Base-by-base conservation (phyloP, 2,113 vertebrate species). In the Eubucco bourcierii region DNA sequence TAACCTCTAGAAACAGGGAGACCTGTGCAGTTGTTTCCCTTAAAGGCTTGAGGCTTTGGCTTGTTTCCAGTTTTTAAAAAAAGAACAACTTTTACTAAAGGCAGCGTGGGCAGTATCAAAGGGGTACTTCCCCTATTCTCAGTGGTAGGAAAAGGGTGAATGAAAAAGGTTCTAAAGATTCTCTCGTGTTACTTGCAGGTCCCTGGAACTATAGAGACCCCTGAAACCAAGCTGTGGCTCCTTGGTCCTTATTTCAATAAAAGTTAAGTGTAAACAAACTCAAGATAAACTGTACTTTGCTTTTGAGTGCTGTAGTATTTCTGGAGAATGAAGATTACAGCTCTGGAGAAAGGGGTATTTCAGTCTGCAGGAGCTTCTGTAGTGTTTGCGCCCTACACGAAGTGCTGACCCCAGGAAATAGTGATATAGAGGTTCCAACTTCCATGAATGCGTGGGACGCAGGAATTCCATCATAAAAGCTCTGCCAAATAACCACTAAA, bases 111-210 rank as follows among this genome's bases (percentile, higher is more conserved):
- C 4, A 9, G 16, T 20, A 0, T 3, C 0, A 3, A 63, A 15
- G 31, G 41, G 12, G 9, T 28, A 10, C 15, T n/a, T 15, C 13
- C 10, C 28, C 25, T 44, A 31, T 53, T 55, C 13, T 65, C 12
- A 0, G 0, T 7, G 4, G 7, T 34, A 16, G 46, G 56, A 68
- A 73, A 27, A 66, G 9, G 50, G 24, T 6, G 3, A 37, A 28
- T 0, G 4, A 47, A 29, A 65, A 71, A 3, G 4, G 27, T 53
- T 79, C 83, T 89, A 10, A 87, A 65, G 44, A 46, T 39, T 77
- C 46, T 87, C 9, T 82, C 87, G 29, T 77, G 28, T 90, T 80
- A 29, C 47, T 93, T 93, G 78, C 95, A 96, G 96, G 89, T 89
- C 60, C 50, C 60, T 74, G 87, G 84, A 90, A 88, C 28, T 37